A percentile compares a stretch with the other conserved stretches of the same genome.
phyloP scores from a whole-genome alignment of 2,888 invertebrate genomes.

The Tenodera sinensis region DNA sequence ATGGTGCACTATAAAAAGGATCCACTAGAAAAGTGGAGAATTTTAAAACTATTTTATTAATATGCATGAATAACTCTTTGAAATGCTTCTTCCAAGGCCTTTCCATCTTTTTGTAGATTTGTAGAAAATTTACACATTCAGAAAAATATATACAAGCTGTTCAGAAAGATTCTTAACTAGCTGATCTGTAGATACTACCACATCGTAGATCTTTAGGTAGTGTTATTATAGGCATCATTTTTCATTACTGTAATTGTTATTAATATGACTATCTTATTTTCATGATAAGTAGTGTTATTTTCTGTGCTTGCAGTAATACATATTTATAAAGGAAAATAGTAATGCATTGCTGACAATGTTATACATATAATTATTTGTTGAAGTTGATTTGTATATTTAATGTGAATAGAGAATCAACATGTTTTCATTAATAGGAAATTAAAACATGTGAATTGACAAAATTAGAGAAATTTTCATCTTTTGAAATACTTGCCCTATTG shows the following conservation, averaged over 20 bases:
- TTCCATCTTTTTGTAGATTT: not conserved
- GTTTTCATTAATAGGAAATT: too few species aligned
- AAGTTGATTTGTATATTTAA: not conserved
- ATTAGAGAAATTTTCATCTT: too few species aligned
- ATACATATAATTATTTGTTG: not conserved
- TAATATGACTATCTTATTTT: not conserved
- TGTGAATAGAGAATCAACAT: too few species aligned
- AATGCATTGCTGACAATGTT: not conserved
- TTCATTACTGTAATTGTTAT: not conserved
- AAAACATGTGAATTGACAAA: too few species aligned
- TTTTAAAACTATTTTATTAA: not conserved
- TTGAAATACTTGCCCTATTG: too few species aligned
- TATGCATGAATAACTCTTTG: not conserved
- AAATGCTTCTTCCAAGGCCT: slow-evolving; percentile 2
- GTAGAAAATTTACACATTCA: not conserved
- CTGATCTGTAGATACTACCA: not conserved
- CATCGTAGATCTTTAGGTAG: not conserved
- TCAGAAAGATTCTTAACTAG: slow-evolving; percentile 1
- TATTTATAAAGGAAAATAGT: not conserved
- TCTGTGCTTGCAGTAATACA: slow-evolving; percentile 8
- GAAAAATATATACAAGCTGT: not conserved
- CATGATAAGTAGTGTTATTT: not conserved
- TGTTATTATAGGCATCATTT: not conserved
- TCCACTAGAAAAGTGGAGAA: not conserved
- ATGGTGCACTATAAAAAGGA: not conserved